Percentiles rank a stretch among this genome's conserved stretches.
Conservation (phyloP, 2,888 invertebrate genomes). For the Acanthacorydalis orientalis region DNA sequence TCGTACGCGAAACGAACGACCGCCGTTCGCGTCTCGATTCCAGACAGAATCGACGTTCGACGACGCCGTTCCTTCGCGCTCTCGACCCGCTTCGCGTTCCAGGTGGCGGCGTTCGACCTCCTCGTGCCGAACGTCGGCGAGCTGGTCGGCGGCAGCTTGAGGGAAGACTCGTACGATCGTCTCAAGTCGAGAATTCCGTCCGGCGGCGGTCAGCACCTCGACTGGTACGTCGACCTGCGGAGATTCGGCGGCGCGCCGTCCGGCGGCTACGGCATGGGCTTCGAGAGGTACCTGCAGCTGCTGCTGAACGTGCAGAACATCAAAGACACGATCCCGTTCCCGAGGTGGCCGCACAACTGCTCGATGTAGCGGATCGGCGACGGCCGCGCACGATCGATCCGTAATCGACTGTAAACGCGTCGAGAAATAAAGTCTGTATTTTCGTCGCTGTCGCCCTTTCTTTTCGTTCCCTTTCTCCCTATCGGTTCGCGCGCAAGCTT, state of each 20-base stretch:
- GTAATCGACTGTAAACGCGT: no score
- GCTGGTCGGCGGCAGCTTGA: constrained; percentile 84
- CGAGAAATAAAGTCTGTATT: no score
- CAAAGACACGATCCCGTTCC: constrained; percentile 88
- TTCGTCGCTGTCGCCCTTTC: no score
- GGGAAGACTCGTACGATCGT: constrained; percentile 58
- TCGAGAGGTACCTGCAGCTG: constrained; percentile 79
- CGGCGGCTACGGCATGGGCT: constrained; percentile 91
- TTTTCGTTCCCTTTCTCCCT: no score
- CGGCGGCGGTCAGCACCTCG: constrained; percentile 28
- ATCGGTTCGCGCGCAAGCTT: no score
- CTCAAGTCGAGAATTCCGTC: constrained; percentile 45
- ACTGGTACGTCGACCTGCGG: constrained; percentile 83
- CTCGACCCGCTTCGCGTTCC: no score
- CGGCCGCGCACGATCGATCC: no score
- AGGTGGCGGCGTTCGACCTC: constrained; percentile 75
- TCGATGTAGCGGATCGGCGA: constrained; percentile 28
- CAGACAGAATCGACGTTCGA: no score
- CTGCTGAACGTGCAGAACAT: constrained; percentile 73
- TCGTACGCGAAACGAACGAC: no score
- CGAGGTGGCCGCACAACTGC: constrained; percentile 85
- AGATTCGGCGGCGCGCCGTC: constrained; percentile 80
- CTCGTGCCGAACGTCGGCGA: constrained; percentile 83
- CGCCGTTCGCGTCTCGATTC: no score
- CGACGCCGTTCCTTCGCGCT: no score